These are phyloP conservation scores for Girardinus metallicus DNA, from an alignment of 2,797 vertebrate species.

Conservation along the genomic window DNA sequence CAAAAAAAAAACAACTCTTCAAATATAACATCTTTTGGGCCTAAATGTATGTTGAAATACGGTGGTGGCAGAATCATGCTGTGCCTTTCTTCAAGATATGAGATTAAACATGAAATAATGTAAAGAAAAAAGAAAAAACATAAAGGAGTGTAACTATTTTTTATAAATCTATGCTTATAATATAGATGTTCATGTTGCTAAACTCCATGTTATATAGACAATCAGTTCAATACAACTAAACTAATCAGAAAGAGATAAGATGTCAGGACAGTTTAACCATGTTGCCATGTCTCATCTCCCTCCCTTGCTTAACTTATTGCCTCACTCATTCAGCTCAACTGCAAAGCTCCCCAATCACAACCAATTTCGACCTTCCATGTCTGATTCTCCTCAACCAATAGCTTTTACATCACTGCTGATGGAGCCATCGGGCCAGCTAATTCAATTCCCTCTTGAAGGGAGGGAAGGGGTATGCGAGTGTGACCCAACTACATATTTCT, in stretches of 20 bases:
- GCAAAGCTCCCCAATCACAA: constrained; percentile 34
- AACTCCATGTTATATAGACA: constrained; percentile 9
- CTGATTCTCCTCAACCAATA: constrained; percentile 65
- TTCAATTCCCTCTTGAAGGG: constrained; percentile 68
- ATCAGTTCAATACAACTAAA: constrained; percentile 36
- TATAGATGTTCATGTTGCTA: not conserved
- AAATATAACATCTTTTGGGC: too few species aligned
- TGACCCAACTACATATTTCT: constrained; percentile 70
- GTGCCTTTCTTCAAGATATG: not conserved
- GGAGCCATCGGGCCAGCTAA: constrained; percentile 74
- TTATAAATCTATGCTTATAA: not conserved
- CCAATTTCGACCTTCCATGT: constrained; percentile 62
- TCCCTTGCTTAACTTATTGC: constrained; percentile 40
- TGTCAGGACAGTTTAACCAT: constrained; percentile 37
- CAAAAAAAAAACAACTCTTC: too few species aligned
- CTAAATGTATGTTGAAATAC: not conserved
- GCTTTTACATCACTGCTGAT: constrained; percentile 73
- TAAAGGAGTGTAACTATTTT: not conserved
- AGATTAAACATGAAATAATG: not conserved
- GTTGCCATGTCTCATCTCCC: constrained; percentile 29
- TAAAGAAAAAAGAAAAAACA: not conserved
- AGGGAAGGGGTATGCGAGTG: constrained; percentile 46
- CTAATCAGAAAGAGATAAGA: constrained; percentile 47
- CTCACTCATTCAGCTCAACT: constrained; percentile 31
- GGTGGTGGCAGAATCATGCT: not conserved